phyloP scores from a whole-genome alignment of 2,797 vertebrate genomes.

The Gallinago nigripennis region DNA sequence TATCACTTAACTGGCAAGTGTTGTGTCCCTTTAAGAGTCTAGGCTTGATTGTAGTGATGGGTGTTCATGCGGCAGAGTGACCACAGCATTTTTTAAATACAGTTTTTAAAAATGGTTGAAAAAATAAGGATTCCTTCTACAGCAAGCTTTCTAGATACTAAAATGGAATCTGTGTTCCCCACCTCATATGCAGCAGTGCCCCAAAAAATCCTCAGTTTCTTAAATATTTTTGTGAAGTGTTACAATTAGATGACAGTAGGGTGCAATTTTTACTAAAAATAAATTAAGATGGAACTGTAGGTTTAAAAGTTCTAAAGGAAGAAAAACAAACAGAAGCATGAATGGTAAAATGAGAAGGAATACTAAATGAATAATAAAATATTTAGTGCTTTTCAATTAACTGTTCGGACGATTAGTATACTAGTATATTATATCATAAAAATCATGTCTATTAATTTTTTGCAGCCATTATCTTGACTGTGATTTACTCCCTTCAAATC shows the following conservation, averaged over 20 bases:
- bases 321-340: constrained; percentile 74
- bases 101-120: neutral
- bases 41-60: neutral
- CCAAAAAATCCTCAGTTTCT: neutral
- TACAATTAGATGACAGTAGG: constrained; percentile 30
- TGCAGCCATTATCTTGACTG: constrained; percentile 74
- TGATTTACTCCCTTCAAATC: constrained; percentile 79
- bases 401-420: constrained; percentile 77
- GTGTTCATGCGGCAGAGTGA: neutral
- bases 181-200: neutral
- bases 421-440: constrained; percentile 78
- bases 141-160: neutral
- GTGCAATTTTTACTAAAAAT: constrained; percentile 57
- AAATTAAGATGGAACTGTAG: constrained; percentile 66
- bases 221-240: constrained; percentile 31
- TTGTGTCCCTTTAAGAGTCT: constrained; percentile 18
- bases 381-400: constrained; percentile 83
- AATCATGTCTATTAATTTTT: constrained; percentile 80
- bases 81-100: neutral
- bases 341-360: constrained; percentile 69
- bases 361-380: constrained; percentile 80
- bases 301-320: constrained; percentile 71
- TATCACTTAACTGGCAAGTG: neutral
- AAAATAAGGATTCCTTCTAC: neutral
- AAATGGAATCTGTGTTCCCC: neutral